Percentiles rank a stretch among this genome's conserved stretches.
Conservation (phyloP, 2,797 vertebrate species). For the Oryzias dopingdopingensis region DNA sequence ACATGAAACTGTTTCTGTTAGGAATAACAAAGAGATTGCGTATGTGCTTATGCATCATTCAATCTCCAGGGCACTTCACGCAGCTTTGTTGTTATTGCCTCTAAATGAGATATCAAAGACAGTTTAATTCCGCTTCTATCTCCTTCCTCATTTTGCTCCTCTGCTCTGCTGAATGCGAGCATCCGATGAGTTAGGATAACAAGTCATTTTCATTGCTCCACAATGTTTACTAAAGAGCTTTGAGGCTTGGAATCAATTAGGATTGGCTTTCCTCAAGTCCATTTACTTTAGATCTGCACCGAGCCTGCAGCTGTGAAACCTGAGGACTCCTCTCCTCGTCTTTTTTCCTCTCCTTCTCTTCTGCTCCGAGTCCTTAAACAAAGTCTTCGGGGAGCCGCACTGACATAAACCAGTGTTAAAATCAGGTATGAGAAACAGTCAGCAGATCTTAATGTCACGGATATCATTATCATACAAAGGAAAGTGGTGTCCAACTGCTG, state of each 20-base stretch:
- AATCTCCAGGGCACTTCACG: constrained; percentile 32
- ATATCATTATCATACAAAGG: constrained; percentile 70
- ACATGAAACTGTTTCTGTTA: constrained; percentile 19
- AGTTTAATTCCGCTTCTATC: constrained; percentile 59
- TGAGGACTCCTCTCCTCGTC: constrained; percentile 74
- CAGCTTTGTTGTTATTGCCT: constrained; percentile 28
- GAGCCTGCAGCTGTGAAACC: constrained; percentile 86
- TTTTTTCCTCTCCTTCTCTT: constrained; percentile 33
- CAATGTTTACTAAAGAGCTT: constrained; percentile 82
- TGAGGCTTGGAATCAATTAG: constrained; percentile 85
- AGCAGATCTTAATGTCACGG: constrained; percentile 68
- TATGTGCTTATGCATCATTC: constrained; percentile 33
- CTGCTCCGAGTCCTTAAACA: constrained; percentile 82
- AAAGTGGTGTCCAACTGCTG: constrained; percentile 57
- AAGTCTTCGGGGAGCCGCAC: constrained; percentile 80
- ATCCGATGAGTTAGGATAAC: constrained; percentile 78
- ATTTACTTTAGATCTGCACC: constrained; percentile 77
- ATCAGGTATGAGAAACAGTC: constrained; percentile 67
- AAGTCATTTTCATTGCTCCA: constrained; percentile 79
- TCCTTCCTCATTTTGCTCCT: constrained; percentile 50
- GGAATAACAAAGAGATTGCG: constrained; percentile 7
- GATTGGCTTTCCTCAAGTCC: constrained; percentile 79
- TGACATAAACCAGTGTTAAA: constrained; percentile 92
- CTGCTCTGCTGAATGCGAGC: constrained; percentile 50
- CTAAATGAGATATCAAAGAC: constrained; percentile 45